phyloP scores from a whole-genome alignment of 1,140 invertebrate species.

The Chlorops oryzae region DNA sequence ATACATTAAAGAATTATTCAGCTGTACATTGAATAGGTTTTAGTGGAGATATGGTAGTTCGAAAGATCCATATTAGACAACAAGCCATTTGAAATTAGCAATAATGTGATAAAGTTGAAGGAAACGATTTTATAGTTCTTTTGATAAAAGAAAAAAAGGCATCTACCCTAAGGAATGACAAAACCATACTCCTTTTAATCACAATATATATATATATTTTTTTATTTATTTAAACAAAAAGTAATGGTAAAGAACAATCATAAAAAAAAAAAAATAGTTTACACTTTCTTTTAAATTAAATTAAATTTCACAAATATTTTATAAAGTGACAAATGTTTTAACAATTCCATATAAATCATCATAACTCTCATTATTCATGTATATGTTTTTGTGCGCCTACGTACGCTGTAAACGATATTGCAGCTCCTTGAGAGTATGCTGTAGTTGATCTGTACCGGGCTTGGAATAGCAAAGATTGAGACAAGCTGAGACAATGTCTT shows the following conservation, averaged over 20 bases:
- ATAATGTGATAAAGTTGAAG: no score
- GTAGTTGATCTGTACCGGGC: constrained; percentile 52
- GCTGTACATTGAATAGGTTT: no score
- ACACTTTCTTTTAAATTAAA: background rate
- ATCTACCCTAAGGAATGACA: no score
- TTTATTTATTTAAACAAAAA: background rate
- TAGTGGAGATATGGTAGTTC: no score
- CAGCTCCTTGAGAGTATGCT: constrained; percentile 41
- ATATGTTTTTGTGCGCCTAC: constrained; percentile 10
- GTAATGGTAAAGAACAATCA: background rate
- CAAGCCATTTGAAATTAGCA: no score
- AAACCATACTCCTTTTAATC: background rate
- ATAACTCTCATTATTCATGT: background rate
- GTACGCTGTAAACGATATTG: constrained; percentile 43
- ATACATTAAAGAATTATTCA: no score
- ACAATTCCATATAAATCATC: background rate
- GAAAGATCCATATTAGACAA: no score
- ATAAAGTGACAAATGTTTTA: background rate
- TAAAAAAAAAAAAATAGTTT: background rate
- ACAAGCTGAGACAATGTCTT: constrained; percentile 62
- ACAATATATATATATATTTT: background rate
- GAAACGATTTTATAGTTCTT: no score
- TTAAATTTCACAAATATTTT: background rate
- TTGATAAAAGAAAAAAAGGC: no score
- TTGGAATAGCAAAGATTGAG: constrained; percentile 63